A percentile compares a stretch with the other conserved stretches of the same genome.
These are phyloP conservation scores for Echinarachnius parma DNA, from an alignment of 53 echinoderm and acorn worm species.

Conservation along the genomic window DNA sequence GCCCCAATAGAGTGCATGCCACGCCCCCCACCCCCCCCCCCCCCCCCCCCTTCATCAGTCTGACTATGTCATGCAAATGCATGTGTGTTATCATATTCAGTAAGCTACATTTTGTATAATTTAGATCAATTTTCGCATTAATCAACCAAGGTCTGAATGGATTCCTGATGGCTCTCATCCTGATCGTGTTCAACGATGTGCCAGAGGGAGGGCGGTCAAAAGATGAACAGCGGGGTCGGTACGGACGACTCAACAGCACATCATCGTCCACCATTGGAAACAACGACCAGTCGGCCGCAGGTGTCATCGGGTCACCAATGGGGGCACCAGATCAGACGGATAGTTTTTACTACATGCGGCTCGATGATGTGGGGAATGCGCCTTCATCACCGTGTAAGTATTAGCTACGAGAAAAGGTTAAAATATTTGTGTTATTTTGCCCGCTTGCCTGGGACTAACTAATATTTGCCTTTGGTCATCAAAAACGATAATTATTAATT, in stretches of 20 bases:
- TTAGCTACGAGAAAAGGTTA: background rate
- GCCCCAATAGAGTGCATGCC: too few species aligned
- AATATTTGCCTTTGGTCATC: too few species aligned
- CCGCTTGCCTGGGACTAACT: too few species aligned
- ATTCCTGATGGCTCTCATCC: conserved; percentile 25
- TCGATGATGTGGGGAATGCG: conserved; percentile 50
- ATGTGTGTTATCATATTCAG: too few species aligned
- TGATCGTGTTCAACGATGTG: conserved; percentile 34
- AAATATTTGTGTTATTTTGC: too few species aligned
- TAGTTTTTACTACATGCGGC: conserved; percentile 61
- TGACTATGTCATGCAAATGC: too few species aligned
- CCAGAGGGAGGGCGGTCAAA: conserved; percentile 12
- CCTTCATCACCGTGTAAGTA: background rate
- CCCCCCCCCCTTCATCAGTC: too few species aligned
- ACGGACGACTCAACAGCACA: conserved; percentile 5
- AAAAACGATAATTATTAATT: background rate
- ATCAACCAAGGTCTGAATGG: conserved; percentile 12
- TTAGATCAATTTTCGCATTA: too few species aligned
- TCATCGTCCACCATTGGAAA: conserved; percentile 22
- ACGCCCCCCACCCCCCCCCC: too few species aligned
- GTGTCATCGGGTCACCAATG: conserved; percentile 40
- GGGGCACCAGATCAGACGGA: conserved; percentile 52
- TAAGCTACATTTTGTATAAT: too few species aligned
- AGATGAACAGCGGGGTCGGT: background rate
- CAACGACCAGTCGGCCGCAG: conserved; percentile 24